Evolutionary conservation across 2,113 vertebrate species (phyloP), one percentile per base, ranked within the genome.

Genomic region (Aspidoscelis tigris): DNA sequence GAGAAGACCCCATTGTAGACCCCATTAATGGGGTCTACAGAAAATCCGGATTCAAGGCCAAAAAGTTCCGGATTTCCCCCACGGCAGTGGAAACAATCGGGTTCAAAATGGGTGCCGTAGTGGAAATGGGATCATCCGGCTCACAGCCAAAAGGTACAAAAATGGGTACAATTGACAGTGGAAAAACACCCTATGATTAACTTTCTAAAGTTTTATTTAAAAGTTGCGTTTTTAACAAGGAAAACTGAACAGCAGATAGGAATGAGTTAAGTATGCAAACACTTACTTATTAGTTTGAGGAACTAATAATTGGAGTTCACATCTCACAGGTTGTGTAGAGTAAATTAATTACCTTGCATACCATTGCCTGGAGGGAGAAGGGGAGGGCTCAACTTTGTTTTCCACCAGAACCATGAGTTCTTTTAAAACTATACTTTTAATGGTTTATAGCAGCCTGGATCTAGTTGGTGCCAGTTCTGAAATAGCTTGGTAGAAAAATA

Each of bases 381-480:
- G 84, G 81, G 76, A 91, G 39, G 47, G 80, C 43, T 91, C 39
- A 87, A 84, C 72, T 80, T 92, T 94, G 76, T 96, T 96, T 96
- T 95, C 94, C 93, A 94, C 41, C 93, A 90, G 88, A 89, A 80
- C 94, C 87, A 85, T 93, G 87, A 78, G 86, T 73, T 93, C 76
- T 91, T 80, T 92, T 92, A 84, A 93, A 93, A 93, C 93, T 95
- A 33, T 33, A 94, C 94, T 93, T 92, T 90, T 90, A 96, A 96
- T 96, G 93, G 93, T 89, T 95, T 95, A 92, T 95, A 93, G 83
- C 90, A 91, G 91, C 88, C 80, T 92, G 82, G 80, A 90, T 91
- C 96, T 92, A 88, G 95, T 90, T 96, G 78, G 89, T 92, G 93
- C 96, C 89, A 90, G 95, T 86, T 76, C 78, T 66, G 64, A 90